A percentile compares a stretch with the other conserved stretches of the same genome.
These are phyloP conservation scores for Diabrotica virgifera DNA, from an alignment of 1,140 invertebrate species.

Conservation along the genomic window DNA sequence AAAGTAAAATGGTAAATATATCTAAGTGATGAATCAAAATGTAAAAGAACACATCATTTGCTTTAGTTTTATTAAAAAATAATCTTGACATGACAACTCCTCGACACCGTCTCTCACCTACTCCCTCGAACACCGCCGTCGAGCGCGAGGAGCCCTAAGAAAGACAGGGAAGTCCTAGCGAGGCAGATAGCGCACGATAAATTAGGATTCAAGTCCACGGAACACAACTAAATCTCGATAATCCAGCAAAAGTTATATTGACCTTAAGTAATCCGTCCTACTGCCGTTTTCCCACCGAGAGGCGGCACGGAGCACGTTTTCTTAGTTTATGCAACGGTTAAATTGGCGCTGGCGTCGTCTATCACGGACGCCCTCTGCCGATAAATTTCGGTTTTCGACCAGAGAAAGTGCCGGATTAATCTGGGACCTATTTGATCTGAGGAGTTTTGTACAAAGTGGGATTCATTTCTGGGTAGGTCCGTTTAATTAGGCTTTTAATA, in stretches of 20 bases:
- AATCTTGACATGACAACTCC: background rate
- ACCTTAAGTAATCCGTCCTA: conserved; percentile 34
- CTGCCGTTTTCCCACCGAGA: conserved; percentile 14
- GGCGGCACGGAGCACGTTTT: conserved; percentile 20
- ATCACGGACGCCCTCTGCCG: conserved; percentile 11
- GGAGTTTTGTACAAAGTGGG: no score
- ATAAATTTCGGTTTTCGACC: conserved; percentile 2
- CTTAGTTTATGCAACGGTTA: conserved; percentile 30
- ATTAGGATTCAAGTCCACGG: conserved; percentile 35
- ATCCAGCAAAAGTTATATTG: conserved; percentile 39
- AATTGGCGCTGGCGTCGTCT: conserved; percentile 22
- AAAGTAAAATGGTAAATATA: no score
- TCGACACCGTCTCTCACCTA: background rate
- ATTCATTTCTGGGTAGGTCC: no score
- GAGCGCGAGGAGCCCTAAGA: background rate
- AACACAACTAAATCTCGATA: conserved; percentile 37
- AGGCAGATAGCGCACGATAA: conserved; percentile 31
- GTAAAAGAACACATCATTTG: no score
- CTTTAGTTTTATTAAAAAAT: background rate
- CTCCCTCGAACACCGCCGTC: background rate
- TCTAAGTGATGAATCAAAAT: no score
- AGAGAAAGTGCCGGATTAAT: conserved; percentile 12
- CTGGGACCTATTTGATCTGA: background rate
- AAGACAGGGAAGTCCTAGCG: conserved; percentile 8
- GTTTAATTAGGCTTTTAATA: no score